Percentiles rank a stretch among this genome's conserved stretches.
phyloP scores from a whole-genome alignment of 2,888 invertebrate species.

The Carabus problematicus region DNA sequence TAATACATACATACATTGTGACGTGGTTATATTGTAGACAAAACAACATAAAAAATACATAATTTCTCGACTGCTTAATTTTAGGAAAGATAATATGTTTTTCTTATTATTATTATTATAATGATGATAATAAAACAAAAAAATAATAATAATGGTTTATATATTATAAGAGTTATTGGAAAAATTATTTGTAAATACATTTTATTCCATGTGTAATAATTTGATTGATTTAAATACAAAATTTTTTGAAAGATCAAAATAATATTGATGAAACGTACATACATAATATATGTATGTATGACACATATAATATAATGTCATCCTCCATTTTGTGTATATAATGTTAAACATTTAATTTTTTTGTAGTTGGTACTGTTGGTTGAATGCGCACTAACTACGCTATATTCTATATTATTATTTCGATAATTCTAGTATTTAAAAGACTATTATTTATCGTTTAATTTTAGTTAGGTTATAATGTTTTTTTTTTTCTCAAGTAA shows the following conservation, averaged over 20 bases:
- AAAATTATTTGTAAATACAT: constrained; percentile 38
- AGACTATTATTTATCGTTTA: constrained; percentile 33
- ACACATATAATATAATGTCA: neutral
- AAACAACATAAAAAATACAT: neutral
- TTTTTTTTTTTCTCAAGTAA: too few relatives aligned
- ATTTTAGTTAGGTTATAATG: constrained; percentile 15
- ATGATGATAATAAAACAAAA: constrained; percentile 6
- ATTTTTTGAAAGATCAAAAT: constrained; percentile 7
- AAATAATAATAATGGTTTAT: constrained; percentile 33
- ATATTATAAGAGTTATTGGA: constrained; percentile 25
- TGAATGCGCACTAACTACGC: too few relatives aligned
- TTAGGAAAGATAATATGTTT: constrained; percentile 29
- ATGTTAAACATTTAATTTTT: neutral
- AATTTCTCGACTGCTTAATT: constrained; percentile 30
- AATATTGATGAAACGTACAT: too few relatives aligned
- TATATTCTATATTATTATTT: too few relatives aligned
- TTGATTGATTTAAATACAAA: constrained; percentile 24
- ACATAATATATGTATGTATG: neutral
- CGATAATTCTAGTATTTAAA: constrained; percentile 24
- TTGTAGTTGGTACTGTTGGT: neutral
- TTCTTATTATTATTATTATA: too few relatives aligned
- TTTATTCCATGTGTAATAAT: constrained; percentile 32
- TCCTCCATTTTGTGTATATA: too few relatives aligned
- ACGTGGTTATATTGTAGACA: neutral
- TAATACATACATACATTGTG: neutral